Evolutionary conservation across 2,888 invertebrate species (phyloP), one percentile per base, ranked within the genome.

Genomic region (Himalopsyche japonica): DNA sequence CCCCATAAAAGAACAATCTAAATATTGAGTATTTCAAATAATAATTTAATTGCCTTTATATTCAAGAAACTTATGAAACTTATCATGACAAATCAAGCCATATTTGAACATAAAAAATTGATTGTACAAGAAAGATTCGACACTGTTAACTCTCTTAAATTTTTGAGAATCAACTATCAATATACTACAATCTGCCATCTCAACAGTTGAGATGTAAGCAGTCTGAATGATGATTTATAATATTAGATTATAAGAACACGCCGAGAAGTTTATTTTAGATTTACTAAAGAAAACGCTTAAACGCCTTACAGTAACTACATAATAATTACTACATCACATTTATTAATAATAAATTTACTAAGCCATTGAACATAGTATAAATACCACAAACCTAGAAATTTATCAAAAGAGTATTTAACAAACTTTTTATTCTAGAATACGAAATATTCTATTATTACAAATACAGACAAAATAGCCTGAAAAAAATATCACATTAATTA

Each of bases 401-500:
- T 43, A 34, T 30, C 20, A 77, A 77, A 77, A 78, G 10, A 43
- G 32, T 78, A 78, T 78, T n/a, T 10, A 32, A 57, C n/a, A 76
- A 76, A 76, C 32, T 76, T 76, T 76, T n/a, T 24, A 76, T 32
- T 34, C 76, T 76, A 76, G 34, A 57, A 57, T 57, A 76, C n/a
- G 27, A 76, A 34, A 76, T 76, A 32, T 32, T 15, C 10, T 76
- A 76, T 32, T 30, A 76, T 32, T 76, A 76, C 30, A 32, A 34
- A 32, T 76, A 30, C 32, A 76, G 48, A 48, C 34, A 37, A 15
- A 20, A 24, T 57, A 8, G 57, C 20, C 49, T 79, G 27, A 48
- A 78, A 18, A 79, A 79, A 79, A 79, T 79, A 79, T 79, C 79
- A 79, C 79, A 79, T 79, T 79, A 57, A 57, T 57, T 57, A 20